A percentile compares a stretch with the other conserved stretches of the same genome.
phyloP scores from a whole-genome alignment of 2,113 vertebrate genomes.

The Poeciliopsis occidentalis region DNA sequence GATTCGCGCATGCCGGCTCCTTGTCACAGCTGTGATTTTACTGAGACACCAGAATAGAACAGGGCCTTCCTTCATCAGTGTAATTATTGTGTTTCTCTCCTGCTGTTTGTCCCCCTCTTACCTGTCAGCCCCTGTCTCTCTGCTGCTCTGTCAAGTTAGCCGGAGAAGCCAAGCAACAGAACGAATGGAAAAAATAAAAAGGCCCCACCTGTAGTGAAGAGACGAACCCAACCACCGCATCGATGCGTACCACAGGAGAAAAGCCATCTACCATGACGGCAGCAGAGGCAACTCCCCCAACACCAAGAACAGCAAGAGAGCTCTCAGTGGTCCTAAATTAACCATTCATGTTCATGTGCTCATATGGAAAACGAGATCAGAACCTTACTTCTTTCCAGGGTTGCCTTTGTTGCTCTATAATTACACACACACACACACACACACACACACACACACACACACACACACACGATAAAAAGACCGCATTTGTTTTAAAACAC shows the following conservation, averaged over 20 bases:
- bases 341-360: slow-evolving; percentile 52
- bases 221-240: slow-evolving; percentile 19
- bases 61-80: background rate
- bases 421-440: slow-evolving; percentile 25
- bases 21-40: slow-evolving; percentile 4
- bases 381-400: slow-evolving; percentile 41
- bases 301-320: slow-evolving; percentile 28
- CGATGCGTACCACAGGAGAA: slow-evolving; percentile 7
- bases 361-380: slow-evolving; percentile 40
- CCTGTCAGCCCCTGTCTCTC: slow-evolving; percentile 7
- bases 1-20: background rate
- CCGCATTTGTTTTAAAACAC: background rate
- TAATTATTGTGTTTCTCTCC: slow-evolving; percentile 30
- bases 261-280: slow-evolving; percentile 27
- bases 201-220: slow-evolving; percentile 39
- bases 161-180: slow-evolving; percentile 11
- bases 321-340: slow-evolving; percentile 59
- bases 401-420: slow-evolving; percentile 35
- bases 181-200: background rate
- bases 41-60: slow-evolving; percentile 14
- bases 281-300: slow-evolving; percentile 25
- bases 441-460: too few species aligned
- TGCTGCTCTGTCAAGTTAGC: slow-evolving; percentile 13
- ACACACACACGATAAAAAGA: slow-evolving; percentile 6
- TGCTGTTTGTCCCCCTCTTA: background rate